Evolutionary conservation across 2,888 invertebrate species (phyloP).

Genomic region (Tetragonisca angustula): DNA sequence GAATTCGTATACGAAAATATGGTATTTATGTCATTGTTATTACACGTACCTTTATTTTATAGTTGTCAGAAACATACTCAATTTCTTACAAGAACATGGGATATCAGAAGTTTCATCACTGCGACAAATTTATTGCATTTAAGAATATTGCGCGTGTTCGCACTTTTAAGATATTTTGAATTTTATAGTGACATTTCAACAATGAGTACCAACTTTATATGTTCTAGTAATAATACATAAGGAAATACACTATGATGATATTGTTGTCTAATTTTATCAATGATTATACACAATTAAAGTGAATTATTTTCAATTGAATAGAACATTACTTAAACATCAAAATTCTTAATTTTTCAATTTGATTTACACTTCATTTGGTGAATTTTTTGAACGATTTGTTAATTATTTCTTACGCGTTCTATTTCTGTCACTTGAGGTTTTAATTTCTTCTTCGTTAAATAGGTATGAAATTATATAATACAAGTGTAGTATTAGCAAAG

Average conservation of each 20-base stretch:
- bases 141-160: constrained; percentile 15
- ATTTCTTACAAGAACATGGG: constrained; percentile 64
- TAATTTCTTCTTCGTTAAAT: not conserved
- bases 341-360: too few relatives aligned
- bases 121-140: constrained; percentile 58
- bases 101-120: constrained; percentile 37
- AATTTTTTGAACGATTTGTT: not conserved
- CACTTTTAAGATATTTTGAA: constrained; percentile 24
- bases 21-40: not conserved
- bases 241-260: not conserved
- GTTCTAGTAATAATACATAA: constrained; percentile 16
- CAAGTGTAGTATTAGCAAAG: not conserved
- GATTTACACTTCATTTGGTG: not conserved
- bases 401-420: not conserved
- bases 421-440: not conserved
- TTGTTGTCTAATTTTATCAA: not conserved
- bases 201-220: constrained; percentile 31
- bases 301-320: constrained; percentile 10
- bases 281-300: not conserved
- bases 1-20: not conserved
- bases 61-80: constrained; percentile 61
- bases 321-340: not conserved
- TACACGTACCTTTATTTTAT: constrained; percentile 33
- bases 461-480: not conserved
- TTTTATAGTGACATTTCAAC: constrained; percentile 10